phyloP scores from a whole-genome alignment of 1,140 invertebrate genomes.

The Dicyema japonicum region DNA sequence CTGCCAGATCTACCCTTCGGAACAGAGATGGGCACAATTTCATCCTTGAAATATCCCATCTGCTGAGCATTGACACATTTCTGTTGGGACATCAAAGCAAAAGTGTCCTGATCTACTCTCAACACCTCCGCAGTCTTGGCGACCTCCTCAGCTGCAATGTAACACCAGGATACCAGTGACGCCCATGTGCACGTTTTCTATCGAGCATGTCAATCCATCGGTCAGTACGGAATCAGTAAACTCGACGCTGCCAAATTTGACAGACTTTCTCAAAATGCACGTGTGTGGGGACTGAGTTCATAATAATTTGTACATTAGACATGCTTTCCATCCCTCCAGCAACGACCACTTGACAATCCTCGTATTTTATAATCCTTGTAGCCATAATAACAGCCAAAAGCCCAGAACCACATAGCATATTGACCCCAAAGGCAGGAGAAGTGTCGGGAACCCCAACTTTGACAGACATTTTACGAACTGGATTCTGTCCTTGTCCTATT shows the following conservation, averaged over 20 bases:
- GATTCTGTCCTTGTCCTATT: no score
- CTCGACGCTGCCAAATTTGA: conserved; percentile 32
- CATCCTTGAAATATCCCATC: conserved; percentile 28
- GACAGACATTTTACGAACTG: no score
- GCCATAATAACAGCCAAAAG: conserved; percentile 36
- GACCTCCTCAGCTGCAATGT: conserved; percentile 33
- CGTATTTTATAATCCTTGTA: conserved; percentile 32
- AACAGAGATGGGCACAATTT: conserved; percentile 15
- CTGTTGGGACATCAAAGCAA: conserved; percentile 33
- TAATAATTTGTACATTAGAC: conserved; percentile 24
- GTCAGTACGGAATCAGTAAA: conserved; percentile 34
- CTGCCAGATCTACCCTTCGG: neutral
- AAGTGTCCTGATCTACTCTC: conserved; percentile 39
- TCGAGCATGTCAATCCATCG: conserved; percentile 47
- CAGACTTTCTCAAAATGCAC: conserved; percentile 28
- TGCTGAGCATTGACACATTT: conserved; percentile 30
- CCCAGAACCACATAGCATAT: conserved; percentile 54
- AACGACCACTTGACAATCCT: conserved; percentile 34
- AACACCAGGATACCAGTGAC: conserved; percentile 30
- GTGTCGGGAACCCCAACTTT: no score
- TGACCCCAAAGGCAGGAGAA: conserved; percentile 41
- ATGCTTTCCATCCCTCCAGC: conserved; percentile 54
- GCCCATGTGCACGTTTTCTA: conserved; percentile 44
- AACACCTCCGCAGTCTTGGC: conserved; percentile 32
- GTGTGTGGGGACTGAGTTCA: conserved; percentile 34